Evolutionary conservation across 2,113 vertebrate species (phyloP).

Genomic region (Peromyscus californicus): DNA sequence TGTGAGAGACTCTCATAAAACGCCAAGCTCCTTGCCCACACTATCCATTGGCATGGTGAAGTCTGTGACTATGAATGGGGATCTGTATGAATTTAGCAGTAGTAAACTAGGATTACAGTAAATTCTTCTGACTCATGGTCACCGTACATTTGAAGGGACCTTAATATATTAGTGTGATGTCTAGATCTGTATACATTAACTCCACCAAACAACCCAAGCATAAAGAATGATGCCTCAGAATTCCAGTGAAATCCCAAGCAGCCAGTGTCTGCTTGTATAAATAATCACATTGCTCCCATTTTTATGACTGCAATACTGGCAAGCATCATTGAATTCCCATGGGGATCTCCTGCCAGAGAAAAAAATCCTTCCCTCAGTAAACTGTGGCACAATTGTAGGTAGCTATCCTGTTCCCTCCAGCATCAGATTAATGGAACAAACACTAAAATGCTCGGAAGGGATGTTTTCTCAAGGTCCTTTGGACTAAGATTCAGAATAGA

Average conservation of each 20-base stretch:
- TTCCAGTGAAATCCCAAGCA: background rate
- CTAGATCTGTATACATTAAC: background rate
- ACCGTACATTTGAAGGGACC: conserved; percentile 4
- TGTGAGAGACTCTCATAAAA: conserved; percentile 48
- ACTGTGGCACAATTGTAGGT: background rate
- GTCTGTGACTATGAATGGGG: background rate
- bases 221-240: conserved; percentile 17
- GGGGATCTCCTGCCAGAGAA: background rate
- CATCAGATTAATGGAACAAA: background rate
- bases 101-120: background rate
- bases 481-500: background rate
- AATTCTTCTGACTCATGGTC: background rate
- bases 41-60: background rate
- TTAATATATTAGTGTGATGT: background rate
- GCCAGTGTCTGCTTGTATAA: background rate
- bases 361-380: background rate
- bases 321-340: background rate
- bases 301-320: background rate
- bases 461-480: background rate
- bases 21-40: background rate
- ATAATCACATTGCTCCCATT: background rate
- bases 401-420: background rate
- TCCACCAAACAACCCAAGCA: background rate
- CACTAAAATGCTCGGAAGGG: background rate
- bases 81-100: background rate